phyloP scores from a whole-genome alignment of 2,797 vertebrate genomes.

The Mormyrus hasselquistii region DNA sequence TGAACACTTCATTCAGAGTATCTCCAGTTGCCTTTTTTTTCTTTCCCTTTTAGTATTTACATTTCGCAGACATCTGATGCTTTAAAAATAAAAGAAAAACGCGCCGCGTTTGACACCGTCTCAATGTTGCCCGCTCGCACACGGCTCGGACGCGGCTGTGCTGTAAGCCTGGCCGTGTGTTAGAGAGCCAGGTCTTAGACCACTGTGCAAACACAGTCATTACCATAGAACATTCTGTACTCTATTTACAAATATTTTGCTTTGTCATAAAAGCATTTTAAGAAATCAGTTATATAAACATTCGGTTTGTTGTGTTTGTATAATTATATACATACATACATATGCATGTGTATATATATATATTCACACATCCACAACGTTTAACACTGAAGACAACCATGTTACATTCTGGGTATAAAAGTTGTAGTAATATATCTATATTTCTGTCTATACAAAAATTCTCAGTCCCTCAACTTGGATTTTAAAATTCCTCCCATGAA shows the following conservation, averaged over 20 bases:
- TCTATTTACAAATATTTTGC: conserved; percentile 43
- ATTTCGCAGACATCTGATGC: conserved; percentile 24
- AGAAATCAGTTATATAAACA: conserved; percentile 45
- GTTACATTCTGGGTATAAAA: conserved; percentile 69
- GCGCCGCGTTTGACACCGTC: conserved; percentile 56
- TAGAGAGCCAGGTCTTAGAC: conserved; percentile 1
- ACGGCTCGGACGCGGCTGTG: neutral
- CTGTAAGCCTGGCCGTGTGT: neutral
- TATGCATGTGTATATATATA: conserved; percentile 47
- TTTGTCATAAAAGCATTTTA: conserved; percentile 54
- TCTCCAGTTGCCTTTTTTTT: conserved; percentile 48
- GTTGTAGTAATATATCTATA: conserved; percentile 64
- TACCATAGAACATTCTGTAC: conserved; percentile 54
- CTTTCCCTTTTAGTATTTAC: conserved; percentile 22
- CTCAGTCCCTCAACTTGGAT: conserved; percentile 50
- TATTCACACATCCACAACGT: conserved; percentile 59
- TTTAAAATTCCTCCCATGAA: conserved; percentile 51
- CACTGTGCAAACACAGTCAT: conserved; percentile 42
- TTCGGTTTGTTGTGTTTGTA: conserved; percentile 24
- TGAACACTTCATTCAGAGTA: conserved; percentile 62
- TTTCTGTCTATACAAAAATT: conserved; percentile 63
- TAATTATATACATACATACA: conserved; percentile 24
- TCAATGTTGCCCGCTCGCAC: conserved; percentile 40
- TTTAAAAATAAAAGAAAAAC: conserved; percentile 46
- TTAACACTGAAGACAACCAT: conserved; percentile 63